Evolutionary conservation across 2,797 vertebrate genomes (phyloP).

Genomic region (Myiothlypis chrysogaster): DNA sequence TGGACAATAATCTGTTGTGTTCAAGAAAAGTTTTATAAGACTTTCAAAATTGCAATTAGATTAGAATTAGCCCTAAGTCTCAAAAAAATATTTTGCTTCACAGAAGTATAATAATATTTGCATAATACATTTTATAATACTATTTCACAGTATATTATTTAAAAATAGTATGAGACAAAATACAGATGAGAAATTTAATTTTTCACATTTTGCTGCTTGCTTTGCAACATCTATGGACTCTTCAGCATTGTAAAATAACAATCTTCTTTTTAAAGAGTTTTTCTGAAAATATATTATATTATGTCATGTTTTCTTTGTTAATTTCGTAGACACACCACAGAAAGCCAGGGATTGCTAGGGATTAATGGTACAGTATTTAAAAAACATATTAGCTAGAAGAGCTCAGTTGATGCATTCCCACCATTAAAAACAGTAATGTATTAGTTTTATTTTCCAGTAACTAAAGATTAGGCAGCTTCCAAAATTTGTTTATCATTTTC

Average conservation of each 20-base stretch:
- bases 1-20: background rate
- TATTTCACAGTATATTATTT: background rate
- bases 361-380: background rate
- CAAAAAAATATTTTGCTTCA: background rate
- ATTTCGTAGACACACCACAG: background rate
- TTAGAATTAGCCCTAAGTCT: background rate
- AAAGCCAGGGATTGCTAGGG: background rate
- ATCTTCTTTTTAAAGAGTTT: background rate
- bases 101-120: background rate
- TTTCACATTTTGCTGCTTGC: background rate
- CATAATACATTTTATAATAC: background rate
- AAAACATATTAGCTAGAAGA: background rate
- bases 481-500: background rate
- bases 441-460: background rate
- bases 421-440: background rate
- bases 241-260: background rate
- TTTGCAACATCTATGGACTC: background rate
- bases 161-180: background rate
- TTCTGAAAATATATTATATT: background rate
- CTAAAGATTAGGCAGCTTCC: background rate
- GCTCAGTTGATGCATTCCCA: background rate
- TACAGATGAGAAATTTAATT: background rate
- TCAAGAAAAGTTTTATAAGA: background rate
- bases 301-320: background rate
- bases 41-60: background rate